Conservation (phyloP, 2,113 vertebrate species). For the Brienomyrus longianalis region DNA sequence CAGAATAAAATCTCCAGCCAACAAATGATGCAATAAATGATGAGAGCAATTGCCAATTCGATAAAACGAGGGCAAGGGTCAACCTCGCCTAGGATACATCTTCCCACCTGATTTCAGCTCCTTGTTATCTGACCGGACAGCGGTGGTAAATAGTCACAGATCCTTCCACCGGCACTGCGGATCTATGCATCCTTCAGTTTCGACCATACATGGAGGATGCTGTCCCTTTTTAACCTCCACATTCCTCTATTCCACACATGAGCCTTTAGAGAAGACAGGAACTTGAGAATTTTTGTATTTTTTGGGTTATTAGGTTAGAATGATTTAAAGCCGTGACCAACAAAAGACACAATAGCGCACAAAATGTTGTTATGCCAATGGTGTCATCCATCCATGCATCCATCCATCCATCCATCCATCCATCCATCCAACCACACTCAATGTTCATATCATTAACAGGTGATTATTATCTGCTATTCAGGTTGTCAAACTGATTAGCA, state of each 20-base stretch:
- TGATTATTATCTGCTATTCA: neutral
- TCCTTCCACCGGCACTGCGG: neutral
- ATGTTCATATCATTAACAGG: neutral
- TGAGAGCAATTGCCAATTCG: neutral
- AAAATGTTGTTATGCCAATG: neutral
- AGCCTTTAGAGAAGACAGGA: neutral
- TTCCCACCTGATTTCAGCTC: neutral
- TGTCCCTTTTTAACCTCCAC: neutral
- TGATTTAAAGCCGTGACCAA: neutral
- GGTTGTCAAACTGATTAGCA: neutral
- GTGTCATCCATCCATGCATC: neutral
- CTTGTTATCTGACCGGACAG: neutral
- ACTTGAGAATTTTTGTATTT: neutral
- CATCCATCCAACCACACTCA: neutral
- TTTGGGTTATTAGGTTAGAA: neutral
- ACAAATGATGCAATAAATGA: neutral
- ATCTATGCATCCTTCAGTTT: neutral
- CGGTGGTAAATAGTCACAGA: neutral
- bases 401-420: neutral
- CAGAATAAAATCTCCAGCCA: neutral
- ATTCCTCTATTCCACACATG: neutral
- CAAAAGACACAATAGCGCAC: neutral
- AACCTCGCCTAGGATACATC: neutral
- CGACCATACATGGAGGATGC: neutral
- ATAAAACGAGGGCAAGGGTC: neutral